phyloP scores from a whole-genome alignment of 2,888 invertebrate species.

The Eupithecia inturbata region DNA sequence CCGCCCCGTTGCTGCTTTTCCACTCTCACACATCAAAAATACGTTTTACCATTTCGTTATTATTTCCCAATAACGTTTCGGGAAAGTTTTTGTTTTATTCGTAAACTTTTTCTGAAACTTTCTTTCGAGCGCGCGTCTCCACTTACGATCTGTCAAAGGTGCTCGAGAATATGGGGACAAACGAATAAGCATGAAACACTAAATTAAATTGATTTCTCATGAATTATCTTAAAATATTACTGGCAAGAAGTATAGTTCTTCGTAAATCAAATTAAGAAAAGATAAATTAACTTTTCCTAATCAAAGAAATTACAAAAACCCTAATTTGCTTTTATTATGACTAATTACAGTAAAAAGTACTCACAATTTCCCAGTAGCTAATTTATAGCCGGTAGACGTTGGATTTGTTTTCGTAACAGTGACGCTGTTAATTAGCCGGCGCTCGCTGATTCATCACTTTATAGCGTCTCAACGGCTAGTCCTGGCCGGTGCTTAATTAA shows the following conservation, averaged over 20 bases:
- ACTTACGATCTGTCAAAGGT: conserved; percentile 15
- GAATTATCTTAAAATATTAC: neutral
- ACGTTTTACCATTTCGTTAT: conserved; percentile 62
- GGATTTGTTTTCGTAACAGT: conserved; percentile 79
- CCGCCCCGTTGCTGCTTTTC: conserved; percentile 78
- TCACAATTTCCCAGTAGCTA: conserved; percentile 73
- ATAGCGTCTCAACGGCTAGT: conserved; percentile 78
- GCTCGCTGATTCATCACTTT: conserved; percentile 83
- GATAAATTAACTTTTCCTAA: neutral
- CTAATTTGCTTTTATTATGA: neutral
- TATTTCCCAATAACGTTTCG: conserved; percentile 47
- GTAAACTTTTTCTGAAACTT: conserved; percentile 45
- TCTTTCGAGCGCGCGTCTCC: conserved; percentile 16
- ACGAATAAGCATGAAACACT: neutral
- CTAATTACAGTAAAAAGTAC: conserved; percentile 49
- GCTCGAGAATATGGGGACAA: conserved; percentile 16
- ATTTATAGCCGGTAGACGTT: conserved; percentile 58
- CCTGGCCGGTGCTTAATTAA: conserved; percentile 70
- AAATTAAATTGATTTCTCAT: neutral
- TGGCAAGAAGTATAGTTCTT: neutral
- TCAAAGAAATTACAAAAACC: neutral
- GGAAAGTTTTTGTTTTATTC: conserved; percentile 36
- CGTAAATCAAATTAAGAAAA: neutral
- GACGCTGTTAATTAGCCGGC: conserved; percentile 80
- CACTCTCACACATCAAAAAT: conserved; percentile 75